These are phyloP conservation scores for Pygoscelis antarcticus DNA, from an alignment of 2,113 vertebrate species.

Conservation along the genomic window DNA sequence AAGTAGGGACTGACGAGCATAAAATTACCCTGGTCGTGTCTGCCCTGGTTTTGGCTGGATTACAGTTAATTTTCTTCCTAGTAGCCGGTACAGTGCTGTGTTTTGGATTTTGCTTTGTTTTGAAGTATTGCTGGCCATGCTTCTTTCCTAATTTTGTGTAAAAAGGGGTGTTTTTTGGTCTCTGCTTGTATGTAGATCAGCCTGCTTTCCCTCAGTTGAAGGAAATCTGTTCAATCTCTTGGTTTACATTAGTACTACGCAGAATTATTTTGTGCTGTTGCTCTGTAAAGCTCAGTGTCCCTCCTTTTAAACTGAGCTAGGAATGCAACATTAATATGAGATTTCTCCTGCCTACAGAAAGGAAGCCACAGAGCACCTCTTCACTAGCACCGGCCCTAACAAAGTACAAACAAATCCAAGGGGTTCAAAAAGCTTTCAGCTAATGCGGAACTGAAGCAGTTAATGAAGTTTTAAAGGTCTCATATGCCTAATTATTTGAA, in stretches of 20 bases:
- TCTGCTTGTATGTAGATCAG: not conserved
- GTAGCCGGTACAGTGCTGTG: too few relatives aligned
- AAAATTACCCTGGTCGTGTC: not conserved
- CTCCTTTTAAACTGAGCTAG: not conserved
- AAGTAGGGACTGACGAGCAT: not conserved
- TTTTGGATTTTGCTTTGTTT: too few relatives aligned
- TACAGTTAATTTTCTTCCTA: too few relatives aligned
- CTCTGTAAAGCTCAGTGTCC: not conserved
- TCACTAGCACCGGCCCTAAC: not conserved
- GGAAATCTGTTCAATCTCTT: not conserved
- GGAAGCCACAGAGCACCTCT: not conserved
- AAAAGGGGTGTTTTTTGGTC: not conserved
- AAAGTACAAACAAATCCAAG: not conserved
- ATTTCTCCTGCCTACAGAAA: not conserved
- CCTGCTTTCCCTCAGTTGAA: not conserved
- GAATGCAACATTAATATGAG: not conserved
- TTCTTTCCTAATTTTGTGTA: not conserved
- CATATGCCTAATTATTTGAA: not conserved
- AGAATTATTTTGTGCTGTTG: not conserved
- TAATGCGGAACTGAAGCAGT: not conserved
- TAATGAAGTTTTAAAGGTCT: not conserved
- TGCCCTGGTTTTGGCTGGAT: too few relatives aligned
- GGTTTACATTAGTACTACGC: not conserved
- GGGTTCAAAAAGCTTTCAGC: not conserved
- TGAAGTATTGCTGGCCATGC: not conserved